These are phyloP conservation scores for Amazona guildingii DNA, from an alignment of 2,113 vertebrate species.

Conservation along the genomic window DNA sequence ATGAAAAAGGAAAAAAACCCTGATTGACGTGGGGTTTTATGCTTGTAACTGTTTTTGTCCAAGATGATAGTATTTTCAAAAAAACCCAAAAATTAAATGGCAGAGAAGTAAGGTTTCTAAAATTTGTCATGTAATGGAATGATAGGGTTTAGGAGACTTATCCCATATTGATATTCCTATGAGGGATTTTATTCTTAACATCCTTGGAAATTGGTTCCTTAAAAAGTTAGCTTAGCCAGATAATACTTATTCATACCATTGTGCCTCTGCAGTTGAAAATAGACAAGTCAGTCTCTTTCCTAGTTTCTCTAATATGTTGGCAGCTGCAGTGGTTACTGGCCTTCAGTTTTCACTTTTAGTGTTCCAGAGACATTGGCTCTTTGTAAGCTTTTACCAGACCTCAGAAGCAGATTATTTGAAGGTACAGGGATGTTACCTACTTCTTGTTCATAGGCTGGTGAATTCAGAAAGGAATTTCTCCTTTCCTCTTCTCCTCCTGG, in stretches of 20 bases:
- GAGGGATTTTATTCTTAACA: neutral
- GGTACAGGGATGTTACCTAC: neutral
- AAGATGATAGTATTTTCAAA: neutral
- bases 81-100: neutral
- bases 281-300: neutral
- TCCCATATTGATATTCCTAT: neutral
- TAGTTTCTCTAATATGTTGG: neutral
- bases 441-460: neutral
- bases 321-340: neutral
- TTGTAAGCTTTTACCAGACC: neutral
- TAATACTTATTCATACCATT: rapidly evolving
- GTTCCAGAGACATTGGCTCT: neutral
- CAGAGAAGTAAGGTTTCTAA: neutral
- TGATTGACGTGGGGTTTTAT: neutral
- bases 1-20: too few relatives aligned
- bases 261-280: rapidly evolving
- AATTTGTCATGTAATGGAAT: neutral
- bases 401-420: neutral
- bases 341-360: slow-evolving; percentile 43
- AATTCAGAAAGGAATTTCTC: neutral
- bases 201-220: neutral
- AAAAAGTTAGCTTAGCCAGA: neutral
- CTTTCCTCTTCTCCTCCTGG: neutral
- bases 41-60: neutral
- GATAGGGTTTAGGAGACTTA: neutral